Conservation (phyloP, 2,113 vertebrate genomes). For the Bufo bufo region DNA sequence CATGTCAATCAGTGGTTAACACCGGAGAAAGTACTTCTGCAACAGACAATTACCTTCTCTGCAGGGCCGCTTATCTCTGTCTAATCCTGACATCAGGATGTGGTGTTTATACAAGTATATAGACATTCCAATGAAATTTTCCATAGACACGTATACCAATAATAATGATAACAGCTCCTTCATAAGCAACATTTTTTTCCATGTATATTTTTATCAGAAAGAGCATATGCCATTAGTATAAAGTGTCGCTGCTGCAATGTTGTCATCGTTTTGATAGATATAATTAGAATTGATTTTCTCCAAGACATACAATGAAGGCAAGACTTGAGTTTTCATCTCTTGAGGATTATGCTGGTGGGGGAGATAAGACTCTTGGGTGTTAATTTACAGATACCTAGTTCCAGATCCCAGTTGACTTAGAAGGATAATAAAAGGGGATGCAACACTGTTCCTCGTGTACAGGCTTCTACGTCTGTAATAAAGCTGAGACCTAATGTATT, state of each 20-base stretch:
- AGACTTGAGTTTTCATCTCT: not conserved
- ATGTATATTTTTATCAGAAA: no score
- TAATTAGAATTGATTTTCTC: conserved; percentile 5
- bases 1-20: no score
- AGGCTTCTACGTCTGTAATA: not conserved
- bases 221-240: not conserved
- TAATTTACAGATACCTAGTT: conserved; percentile 4
- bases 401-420: not conserved
- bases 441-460: not conserved
- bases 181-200: not conserved
- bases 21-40: no score
- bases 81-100: not conserved
- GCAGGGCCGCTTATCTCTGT: not conserved
- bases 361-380: not conserved
- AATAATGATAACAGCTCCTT: not conserved
- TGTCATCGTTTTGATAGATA: not conserved
- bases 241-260: not conserved
- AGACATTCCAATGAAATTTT: not conserved
- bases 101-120: not conserved
- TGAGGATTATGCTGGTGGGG: not conserved
- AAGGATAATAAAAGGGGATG: not conserved
- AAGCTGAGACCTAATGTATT: no score
- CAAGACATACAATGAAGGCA: not conserved
- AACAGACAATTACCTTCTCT: not conserved
- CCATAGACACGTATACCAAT: not conserved